These are phyloP conservation scores for Psophia crepitans DNA, from an alignment of 2,113 vertebrate species.

Conservation along the genomic window DNA sequence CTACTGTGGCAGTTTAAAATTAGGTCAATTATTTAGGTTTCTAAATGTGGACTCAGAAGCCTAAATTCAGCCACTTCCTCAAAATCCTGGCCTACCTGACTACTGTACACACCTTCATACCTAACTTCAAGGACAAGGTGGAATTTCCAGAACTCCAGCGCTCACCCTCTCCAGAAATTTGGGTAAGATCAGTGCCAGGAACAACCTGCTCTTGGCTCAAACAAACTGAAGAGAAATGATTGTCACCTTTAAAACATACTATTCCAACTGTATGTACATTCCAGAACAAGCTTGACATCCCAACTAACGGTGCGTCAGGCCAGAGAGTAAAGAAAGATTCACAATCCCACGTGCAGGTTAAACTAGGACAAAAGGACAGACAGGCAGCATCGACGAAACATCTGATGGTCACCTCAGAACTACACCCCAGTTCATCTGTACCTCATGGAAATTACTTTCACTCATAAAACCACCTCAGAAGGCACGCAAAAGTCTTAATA, in stretches of 20 bases:
- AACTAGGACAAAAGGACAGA: not conserved
- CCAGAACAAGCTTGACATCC: not conserved
- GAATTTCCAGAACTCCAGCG: not conserved
- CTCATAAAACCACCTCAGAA: not conserved
- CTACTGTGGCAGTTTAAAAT: not conserved
- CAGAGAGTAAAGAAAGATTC: not conserved
- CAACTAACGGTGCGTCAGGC: not conserved
- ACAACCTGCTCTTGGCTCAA: not conserved
- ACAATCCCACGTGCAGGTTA: not conserved
- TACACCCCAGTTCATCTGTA: not conserved
- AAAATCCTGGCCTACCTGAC: not conserved
- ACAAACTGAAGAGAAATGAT: too few species aligned
- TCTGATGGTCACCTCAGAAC: not conserved
- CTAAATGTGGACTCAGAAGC: not conserved
- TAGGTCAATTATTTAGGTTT: constrained; percentile 14
- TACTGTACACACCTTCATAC: not conserved
- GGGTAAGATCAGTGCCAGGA: not conserved
- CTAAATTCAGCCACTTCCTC: constrained; percentile 9
- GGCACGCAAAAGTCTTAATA: not conserved
- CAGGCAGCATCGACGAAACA: not conserved
- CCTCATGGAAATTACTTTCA: not conserved
- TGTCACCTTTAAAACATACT: too few species aligned
- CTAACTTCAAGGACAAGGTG: not conserved
- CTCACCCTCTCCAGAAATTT: not conserved
- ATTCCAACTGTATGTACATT: not conserved